Percentiles rank a stretch among this genome's conserved stretches.
These are phyloP conservation scores for Epinotia nisella DNA, from an alignment of 2,888 invertebrate genomes.

Conservation along the genomic window DNA sequence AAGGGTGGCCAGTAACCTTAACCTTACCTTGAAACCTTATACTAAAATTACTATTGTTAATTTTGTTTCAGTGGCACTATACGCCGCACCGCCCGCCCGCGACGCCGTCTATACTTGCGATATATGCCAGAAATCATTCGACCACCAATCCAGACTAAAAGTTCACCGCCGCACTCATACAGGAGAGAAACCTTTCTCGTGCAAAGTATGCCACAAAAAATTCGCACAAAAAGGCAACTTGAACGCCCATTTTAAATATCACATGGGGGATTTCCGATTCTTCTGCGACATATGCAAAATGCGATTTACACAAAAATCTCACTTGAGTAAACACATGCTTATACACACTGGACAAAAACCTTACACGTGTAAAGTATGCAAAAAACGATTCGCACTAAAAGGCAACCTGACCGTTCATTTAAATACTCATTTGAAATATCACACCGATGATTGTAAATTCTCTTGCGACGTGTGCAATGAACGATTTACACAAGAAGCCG, in stretches of 20 bases:
- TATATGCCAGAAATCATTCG: conserved; percentile 17
- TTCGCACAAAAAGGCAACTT: conserved; percentile 30
- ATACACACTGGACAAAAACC: not conserved
- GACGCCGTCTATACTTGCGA: conserved; percentile 14
- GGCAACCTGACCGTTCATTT: conserved; percentile 22
- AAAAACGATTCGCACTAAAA: conserved; percentile 19
- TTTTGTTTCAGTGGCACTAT: conserved; percentile 15
- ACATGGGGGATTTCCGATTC: not conserved
- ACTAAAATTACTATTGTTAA: too few species aligned
- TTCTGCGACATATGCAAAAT: not conserved
- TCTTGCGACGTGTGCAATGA: conserved; percentile 17
- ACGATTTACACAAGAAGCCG: conserved; percentile 10
- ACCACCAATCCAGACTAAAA: conserved; percentile 13
- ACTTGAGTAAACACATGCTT: not conserved
- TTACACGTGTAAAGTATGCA: conserved; percentile 7
- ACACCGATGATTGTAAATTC: conserved; percentile 4
- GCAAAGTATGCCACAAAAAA: conserved; percentile 19
- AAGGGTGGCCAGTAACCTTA: too few species aligned
- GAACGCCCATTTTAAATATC: not conserved
- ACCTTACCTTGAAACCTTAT: too few species aligned
- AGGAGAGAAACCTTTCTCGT: conserved; percentile 22
- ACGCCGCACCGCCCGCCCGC: not conserved
- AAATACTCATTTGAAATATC: conserved; percentile 23
- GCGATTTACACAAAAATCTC: conserved; percentile 6
- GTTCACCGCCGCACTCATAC: conserved; percentile 15